Evolutionary conservation across 2,888 invertebrate genomes (phyloP).

Genomic region (Nebria brevicollis): DNA sequence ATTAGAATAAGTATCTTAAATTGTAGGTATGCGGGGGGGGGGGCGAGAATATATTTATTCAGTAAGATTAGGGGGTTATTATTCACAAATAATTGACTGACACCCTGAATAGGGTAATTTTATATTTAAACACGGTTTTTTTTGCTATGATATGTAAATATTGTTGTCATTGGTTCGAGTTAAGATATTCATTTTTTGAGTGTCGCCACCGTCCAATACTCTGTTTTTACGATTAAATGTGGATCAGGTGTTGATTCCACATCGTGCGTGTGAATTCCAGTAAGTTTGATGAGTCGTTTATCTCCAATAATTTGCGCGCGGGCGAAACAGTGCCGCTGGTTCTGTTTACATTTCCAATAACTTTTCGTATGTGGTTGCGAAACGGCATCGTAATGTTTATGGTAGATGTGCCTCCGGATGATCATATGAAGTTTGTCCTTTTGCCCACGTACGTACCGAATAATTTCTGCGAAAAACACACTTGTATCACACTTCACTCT

Average conservation of each 20-base stretch:
- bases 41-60: too few relatives aligned
- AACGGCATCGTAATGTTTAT: conserved; percentile 50
- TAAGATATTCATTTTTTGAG: background rate
- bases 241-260: background rate
- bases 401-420: conserved; percentile 42
- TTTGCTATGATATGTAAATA: too few relatives aligned
- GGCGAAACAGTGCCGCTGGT: conserved; percentile 54
- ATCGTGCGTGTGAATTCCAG: background rate
- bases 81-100: too few relatives aligned
- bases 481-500: background rate
- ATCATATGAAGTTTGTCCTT: conserved; percentile 42
- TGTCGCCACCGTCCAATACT: background rate
- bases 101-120: too few relatives aligned
- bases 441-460: conserved; percentile 44
- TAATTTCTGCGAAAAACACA: conserved; percentile 2
- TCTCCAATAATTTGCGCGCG: background rate
- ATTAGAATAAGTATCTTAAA: too few relatives aligned
- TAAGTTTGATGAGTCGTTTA: background rate
- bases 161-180: too few relatives aligned
- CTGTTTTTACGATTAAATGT: background rate
- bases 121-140: too few relatives aligned
- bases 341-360: conserved; percentile 52
- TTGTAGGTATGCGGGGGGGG: too few relatives aligned
- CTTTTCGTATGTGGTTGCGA: conserved; percentile 54
- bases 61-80: too few relatives aligned